Evolutionary conservation across 2,888 invertebrate genomes (phyloP).

Genomic region (Sisyra terminalis): DNA sequence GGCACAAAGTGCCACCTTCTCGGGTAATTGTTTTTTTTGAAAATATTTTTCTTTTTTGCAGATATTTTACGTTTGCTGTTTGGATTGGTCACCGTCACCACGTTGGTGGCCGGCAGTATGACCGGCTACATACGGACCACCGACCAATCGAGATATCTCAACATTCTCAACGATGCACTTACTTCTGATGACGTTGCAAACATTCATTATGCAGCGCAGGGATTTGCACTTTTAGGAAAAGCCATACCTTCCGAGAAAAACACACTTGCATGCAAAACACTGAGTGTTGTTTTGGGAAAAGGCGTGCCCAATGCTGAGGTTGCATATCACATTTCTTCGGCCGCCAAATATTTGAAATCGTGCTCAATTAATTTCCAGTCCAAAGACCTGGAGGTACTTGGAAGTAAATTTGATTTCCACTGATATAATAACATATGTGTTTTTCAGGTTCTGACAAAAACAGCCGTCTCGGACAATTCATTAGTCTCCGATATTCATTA

Average conservation of each 20-base stretch:
- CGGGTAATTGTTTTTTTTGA: too few relatives aligned
- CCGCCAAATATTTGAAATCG: constrained; percentile 30
- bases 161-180: constrained; percentile 18
- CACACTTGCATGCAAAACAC: constrained; percentile 1
- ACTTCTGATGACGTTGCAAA: constrained; percentile 38
- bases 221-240: constrained; percentile 48
- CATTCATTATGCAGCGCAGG: constrained; percentile 57
- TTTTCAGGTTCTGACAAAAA: constrained; percentile 26
- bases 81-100: not conserved
- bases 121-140: constrained; percentile 22
- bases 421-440: constrained; percentile 10
- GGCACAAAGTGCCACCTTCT: too few relatives aligned
- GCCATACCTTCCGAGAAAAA: constrained; percentile 27
- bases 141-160: constrained; percentile 20
- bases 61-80: not conserved
- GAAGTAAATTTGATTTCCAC: too few relatives aligned
- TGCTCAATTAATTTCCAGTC: constrained; percentile 8
- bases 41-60: too few relatives aligned
- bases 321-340: constrained; percentile 45
- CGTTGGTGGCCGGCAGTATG: constrained; percentile 16
- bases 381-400: constrained; percentile 6
- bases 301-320: constrained; percentile 19
- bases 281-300: not conserved
- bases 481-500: constrained; percentile 56
- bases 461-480: constrained; percentile 47